Evolutionary conservation across 2,113 vertebrate genomes (phyloP), one percentile per base, ranked within the genome.

Genomic region (Lagopus muta): DNA sequence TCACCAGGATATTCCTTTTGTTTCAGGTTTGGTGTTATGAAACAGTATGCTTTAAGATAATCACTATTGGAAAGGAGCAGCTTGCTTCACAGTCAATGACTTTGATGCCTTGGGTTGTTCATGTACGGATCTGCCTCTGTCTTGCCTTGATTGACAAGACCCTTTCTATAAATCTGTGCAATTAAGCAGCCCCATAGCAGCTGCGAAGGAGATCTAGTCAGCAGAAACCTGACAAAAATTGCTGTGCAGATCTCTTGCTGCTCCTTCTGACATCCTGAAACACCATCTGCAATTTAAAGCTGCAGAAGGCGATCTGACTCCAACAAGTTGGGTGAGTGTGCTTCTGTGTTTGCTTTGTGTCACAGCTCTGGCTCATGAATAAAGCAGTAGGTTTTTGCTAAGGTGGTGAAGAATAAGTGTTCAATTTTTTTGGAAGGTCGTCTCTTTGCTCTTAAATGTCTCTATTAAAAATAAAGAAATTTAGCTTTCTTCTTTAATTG

Each of bases 161-260:
- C 65, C 86, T 95, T 84, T 54, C 96, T 98, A 98, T 98, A 98
- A 98, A 98, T 98, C 66, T 77, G 93, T 94, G 96, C 93, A 96
- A 82, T 88, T 82, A 94, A 93, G 80, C 89, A 97, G 76, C 66
- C 77, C 82, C 74, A 73, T 75, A 86, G 86, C 89, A 95, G 92
- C 89, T 77, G 52, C 67, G 60, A 75, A 88, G 85, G 81, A 97
- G 88, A 87, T 42, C 93, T 62, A 32, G 76, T 38, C 88, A 82
- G 90, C 89, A 88, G 45, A 82, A 72, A 88, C 61, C 80, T 93
- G 82, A 86, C 48, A 75, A 34, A 60, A 52, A 66, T 75, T 73
- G 42, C 52, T 1, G 45, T 55, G 71, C 36, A 40, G 82, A 45
- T 95, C 91, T 94, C 75, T 81, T 62, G 40, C 61, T 75, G 71